Base-by-base conservation (phyloP, 2,888 invertebrate genomes). In the Lasioglossum villosulum region DNA sequence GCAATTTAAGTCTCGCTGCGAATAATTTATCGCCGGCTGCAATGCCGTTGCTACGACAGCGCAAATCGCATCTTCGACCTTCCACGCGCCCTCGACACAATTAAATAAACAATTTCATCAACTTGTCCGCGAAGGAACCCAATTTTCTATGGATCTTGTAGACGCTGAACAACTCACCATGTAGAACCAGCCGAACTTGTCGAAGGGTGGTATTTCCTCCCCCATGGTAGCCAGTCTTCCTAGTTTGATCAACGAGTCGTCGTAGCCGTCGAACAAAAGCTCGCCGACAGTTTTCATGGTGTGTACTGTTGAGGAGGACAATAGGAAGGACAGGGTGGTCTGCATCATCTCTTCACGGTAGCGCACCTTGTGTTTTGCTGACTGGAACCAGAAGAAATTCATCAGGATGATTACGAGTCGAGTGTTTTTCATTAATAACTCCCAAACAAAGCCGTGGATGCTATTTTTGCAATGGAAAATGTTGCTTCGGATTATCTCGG, bases 101-200 rank as follows among this genome's bases (percentile, higher is more conserved):
- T 88, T 83, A 83, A 78, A 88, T 86, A 85, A 88, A 88, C 70
- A 89, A 80, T 78, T 79, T 71, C 52, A 52, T 8, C 52, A 8
- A 12, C 52, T 1, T 19, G 68, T 34, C 59, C 27, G 56, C n/a
- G 10, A 19, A n/a, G n/a, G 16, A 19, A n/a, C 19, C 42, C 23
- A 23, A 52, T 52, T 52, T 23, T 52, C 52, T 52, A 52, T 23
- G 23, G 23, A 23, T 52, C 23, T 52, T 52, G 23, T 23, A 48
- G 19, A 23, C 48, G 23, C 16, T 1, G 45, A 23, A 52, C 52
- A 27, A 27, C 88, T 2, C 88, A 97, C 97, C 91, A 95, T 96
- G 90, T 98, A 98, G 95, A 99, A 98, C 97, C 98, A 97, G 19
- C 98, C 99, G 93, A 99, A 98, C 92, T 96, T 96, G 92, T 98